Evolutionary conservation across 2,888 invertebrate genomes (phyloP).

Genomic region (Agriopis marginaria): DNA sequence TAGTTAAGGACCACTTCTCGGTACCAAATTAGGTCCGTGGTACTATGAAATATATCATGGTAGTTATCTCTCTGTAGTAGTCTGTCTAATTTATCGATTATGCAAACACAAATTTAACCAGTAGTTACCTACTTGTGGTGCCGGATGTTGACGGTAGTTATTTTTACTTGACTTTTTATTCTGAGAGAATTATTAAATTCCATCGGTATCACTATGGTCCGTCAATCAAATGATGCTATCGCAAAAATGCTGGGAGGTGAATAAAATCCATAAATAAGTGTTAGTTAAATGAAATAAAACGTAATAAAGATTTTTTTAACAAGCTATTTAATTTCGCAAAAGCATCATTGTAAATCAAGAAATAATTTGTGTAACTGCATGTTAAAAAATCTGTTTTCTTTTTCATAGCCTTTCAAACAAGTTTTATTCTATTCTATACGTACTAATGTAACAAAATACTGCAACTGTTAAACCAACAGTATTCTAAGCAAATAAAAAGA

Average conservation of each 20-base stretch:
- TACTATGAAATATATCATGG: too few species aligned
- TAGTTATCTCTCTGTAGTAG: background rate
- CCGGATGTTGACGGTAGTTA: background rate
- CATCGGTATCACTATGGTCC: too few species aligned
- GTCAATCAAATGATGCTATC: too few species aligned
- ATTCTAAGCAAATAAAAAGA: slow-evolving; percentile 41
- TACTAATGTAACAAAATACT: background rate
- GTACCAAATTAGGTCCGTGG: too few species aligned
- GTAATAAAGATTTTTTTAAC: too few species aligned
- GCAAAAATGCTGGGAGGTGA: background rate
- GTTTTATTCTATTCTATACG: background rate
- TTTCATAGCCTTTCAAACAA: background rate
- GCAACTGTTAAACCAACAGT: slow-evolving; percentile 8
- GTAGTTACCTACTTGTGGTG: background rate
- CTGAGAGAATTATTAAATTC: background rate
- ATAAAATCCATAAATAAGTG: background rate
- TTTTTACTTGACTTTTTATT: background rate
- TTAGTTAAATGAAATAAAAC: too few species aligned
- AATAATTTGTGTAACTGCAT: too few species aligned
- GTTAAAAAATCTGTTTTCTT: too few species aligned
- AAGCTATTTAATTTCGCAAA: too few species aligned
- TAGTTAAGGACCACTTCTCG: too few species aligned
- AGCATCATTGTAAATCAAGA: too few species aligned
- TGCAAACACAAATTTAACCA: background rate
- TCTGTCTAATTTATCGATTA: background rate